A percentile compares a stretch with the other conserved stretches of the same genome.
These are phyloP conservation scores for Carcharodon carcharias DNA, from an alignment of 2,797 vertebrate species.

Conservation along the genomic window DNA sequence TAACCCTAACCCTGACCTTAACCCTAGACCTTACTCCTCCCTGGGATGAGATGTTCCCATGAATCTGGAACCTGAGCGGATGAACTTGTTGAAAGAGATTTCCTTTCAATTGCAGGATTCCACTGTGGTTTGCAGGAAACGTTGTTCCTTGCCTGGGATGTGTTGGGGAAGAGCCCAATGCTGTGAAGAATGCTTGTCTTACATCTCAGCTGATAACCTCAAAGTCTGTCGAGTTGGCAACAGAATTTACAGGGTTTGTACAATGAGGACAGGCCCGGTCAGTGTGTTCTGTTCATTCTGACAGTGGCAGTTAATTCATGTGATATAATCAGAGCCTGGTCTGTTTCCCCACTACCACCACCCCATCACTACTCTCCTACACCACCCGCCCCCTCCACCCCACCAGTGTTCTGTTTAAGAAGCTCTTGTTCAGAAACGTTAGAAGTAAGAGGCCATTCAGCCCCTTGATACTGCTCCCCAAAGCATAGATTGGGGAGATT, in stretches of 20 bases:
- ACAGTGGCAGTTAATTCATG: not conserved
- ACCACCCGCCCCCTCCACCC: not conserved
- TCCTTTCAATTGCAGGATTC: conserved; percentile 65
- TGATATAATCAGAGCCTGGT: not conserved
- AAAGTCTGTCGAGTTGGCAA: conserved; percentile 84
- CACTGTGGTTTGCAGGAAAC: conserved; percentile 80
- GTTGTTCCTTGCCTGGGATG: conserved; percentile 65
- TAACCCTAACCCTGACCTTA: too few species aligned
- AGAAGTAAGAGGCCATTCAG: not conserved
- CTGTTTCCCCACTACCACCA: too few species aligned
- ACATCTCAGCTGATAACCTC: conserved; percentile 68
- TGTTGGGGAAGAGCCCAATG: conserved; percentile 62
- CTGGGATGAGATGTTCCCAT: not conserved
- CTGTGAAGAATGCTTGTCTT: conserved; percentile 79
- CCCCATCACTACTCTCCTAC: too few species aligned
- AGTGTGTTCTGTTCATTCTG: not conserved
- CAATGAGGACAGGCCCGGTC: not conserved
- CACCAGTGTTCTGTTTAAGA: not conserved
- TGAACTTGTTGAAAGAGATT: not conserved
- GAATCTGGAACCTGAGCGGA: not conserved
- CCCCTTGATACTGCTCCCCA: not conserved
- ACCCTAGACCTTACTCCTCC: not conserved
- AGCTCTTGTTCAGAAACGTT: not conserved
- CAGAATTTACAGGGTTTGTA: conserved; percentile 85
- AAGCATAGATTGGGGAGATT: not conserved